Evolutionary conservation across 2,888 invertebrate genomes (phyloP), one percentile per base, ranked within the genome.

Genomic region (Dorcus hopei): DNA sequence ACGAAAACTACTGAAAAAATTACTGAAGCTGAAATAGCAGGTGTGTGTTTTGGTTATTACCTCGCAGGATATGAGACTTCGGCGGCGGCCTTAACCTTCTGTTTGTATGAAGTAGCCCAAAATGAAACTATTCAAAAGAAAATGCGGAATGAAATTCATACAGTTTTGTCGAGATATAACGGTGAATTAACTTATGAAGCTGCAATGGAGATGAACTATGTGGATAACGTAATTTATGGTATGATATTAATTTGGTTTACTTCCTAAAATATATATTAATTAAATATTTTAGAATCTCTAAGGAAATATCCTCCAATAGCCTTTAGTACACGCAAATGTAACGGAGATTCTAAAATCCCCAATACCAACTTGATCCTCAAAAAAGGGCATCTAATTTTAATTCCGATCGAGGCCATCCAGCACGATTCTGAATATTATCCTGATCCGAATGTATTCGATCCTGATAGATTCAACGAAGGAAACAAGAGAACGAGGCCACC

Each of bases 21-120:
- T 6, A 38, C 42, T 2, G 16, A 41, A 5, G 57, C 68, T 0
- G 3, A 14, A 8, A 59, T 79, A 26, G 51, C 68, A 0, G 70
- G 78, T 0, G 75, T 79, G 16, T 65, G 73, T 2, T 65, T 78
- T 1, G 71, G 80, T 0, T 79, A 81, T 61, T 79, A 78, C 57
- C 33, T 76, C 1, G 81, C 79, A 11, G 80, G 79, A 1, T 79
- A 75, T 59, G 80, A 80, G 55, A 80, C 80, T 0, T 77, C 79
- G 0, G 76, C 79, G 1, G 68, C 75, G 0, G 74, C 76, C 0
- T 62, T 80, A 42, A 71, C 72, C 9, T 78, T 75, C 42, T 56
- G 74, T 0, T 64, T 73, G 0, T 79, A 75, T 61, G 72, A 77
- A 26, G 58, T 82, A 5, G 78, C 80, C 0, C 38, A 52, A 1